phyloP scores from a whole-genome alignment of 1,140 invertebrate genomes.

The Leptopilina boulardi region DNA sequence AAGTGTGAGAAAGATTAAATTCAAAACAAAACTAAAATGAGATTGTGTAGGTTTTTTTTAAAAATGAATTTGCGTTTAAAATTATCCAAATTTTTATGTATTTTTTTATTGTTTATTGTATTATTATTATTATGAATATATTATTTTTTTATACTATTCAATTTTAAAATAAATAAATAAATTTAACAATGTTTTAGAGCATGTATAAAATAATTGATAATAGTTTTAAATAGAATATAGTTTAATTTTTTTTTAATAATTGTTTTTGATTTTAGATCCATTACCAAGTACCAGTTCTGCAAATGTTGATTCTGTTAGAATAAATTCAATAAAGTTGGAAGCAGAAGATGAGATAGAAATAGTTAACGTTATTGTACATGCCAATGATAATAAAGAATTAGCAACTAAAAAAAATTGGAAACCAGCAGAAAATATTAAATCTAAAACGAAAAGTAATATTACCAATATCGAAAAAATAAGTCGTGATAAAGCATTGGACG shows the following conservation, averaged over 20 bases:
- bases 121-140: no score
- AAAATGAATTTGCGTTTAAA: no score
- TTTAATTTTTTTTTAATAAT: background rate
- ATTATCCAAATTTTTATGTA: no score
- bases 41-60: no score
- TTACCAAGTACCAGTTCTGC: slow-evolving; percentile 13
- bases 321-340: background rate
- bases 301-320: background rate
- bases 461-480: background rate
- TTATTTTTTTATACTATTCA: no score
- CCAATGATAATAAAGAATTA: background rate
- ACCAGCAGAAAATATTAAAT: background rate
- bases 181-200: no score
- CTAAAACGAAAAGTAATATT: background rate
- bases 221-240: no score
- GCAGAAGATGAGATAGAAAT: background rate
- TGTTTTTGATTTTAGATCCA: background rate
- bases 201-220: no score
- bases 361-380: background rate
- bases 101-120: no score
- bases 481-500: background rate
- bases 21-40: no score
- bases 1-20: no score
- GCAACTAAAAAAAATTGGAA: background rate
- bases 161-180: no score